Conservation (phyloP, 1,140 invertebrate species). For the Dryas iulia region DNA sequence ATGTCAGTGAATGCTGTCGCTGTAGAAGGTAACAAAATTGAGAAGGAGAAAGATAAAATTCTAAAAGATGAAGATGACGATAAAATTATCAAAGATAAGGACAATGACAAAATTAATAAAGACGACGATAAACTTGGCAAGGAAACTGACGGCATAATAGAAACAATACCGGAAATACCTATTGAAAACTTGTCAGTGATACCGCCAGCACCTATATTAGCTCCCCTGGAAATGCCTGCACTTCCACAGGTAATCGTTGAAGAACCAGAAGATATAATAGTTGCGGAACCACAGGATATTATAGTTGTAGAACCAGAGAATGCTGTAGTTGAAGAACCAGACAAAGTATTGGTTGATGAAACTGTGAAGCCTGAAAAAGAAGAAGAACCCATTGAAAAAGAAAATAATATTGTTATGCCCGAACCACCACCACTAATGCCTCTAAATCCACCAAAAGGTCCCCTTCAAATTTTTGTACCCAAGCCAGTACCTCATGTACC, state of each 20-base stretch:
- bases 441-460: conserved; percentile 1
- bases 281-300: neutral
- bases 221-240: conserved; percentile 24
- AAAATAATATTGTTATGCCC: conserved; percentile 9
- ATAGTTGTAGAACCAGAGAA: neutral
- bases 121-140: neutral
- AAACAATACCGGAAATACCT: neutral
- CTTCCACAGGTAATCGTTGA: conserved; percentile 15
- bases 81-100: neutral
- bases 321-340: neutral
- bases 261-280: neutral
- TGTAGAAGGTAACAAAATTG: neutral
- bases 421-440: conserved; percentile 12
- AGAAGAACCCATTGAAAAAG: neutral
- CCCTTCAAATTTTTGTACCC: conserved; percentile 9
- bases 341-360: neutral
- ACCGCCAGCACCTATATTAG: conserved; percentile 30
- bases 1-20: neutral
- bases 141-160: neutral
- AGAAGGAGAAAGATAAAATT: neutral
- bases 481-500: conserved; percentile 4
- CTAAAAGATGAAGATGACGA: neutral
- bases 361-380: neutral
- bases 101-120: neutral
- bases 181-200: conserved; percentile 11